Base-by-base conservation (phyloP, 1,140 invertebrate genomes). In the Tetraneura akinire region DNA sequence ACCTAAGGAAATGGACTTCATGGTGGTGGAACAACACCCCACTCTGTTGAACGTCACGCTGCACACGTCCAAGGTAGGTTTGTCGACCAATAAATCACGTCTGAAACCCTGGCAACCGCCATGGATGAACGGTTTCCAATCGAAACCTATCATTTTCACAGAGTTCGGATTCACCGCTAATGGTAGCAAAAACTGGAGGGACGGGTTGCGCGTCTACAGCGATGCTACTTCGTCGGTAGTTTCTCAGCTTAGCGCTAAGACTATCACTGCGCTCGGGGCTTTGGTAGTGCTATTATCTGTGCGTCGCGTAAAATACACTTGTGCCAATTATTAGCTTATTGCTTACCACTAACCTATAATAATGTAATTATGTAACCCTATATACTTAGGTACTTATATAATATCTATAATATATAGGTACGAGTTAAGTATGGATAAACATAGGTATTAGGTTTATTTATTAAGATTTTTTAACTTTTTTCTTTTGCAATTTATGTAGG, bases 41-140 rank as follows among this genome's bases (percentile, higher is more conserved):
- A 96, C 94, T 3, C 86, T 92, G 55, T 87, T 96, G 47, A 96
- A 96, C 86, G 89, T 96, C 23, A 96, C 94, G 9, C 85, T 96
- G 81, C 89, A 91, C 83, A 89, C 90, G 16, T 89, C 91, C n/a
- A 93, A 93, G 89, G 94, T 95, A 90, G 81, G 83, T 82, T 57
- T 9, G 21, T 57, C 51, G 8, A 18, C 23, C 5, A n/a, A 57
- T 37, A 32, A 53, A 23, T 32, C 68, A 3, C 53, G 78, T 11
- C 60, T 80, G 6, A 80, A 82, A 64, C 73, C 82, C 13, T 84
- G 84, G 84, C 81, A 81, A 60, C 84, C 83, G 3, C 82, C 83
- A 14, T 84, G 82, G 84, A 81, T 82, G 73, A 51, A 18, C 55
- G 68, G 23, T 18, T 13, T 53, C 29, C 51, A 13, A n/a, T 45